A percentile compares a stretch with the other conserved stretches of the same genome.
Conservation (phyloP, 2,113 vertebrate genomes). For the Agelaius tricolor region DNA sequence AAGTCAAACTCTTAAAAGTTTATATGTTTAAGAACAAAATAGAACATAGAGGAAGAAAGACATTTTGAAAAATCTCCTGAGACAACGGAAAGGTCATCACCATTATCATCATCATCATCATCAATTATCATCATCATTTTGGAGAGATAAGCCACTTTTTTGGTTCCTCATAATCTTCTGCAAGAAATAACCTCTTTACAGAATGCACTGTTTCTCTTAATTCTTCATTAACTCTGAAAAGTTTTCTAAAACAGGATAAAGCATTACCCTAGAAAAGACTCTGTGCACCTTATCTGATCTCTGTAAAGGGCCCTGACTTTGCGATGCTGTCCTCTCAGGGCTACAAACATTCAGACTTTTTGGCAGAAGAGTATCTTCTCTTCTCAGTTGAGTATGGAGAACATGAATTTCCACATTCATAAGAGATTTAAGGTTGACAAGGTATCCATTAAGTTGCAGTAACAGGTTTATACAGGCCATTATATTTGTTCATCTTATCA, state of each 20-base stretch:
- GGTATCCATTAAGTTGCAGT: background rate
- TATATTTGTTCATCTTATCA: background rate
- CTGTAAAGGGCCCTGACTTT: background rate
- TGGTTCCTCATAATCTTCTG: background rate
- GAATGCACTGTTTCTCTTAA: background rate
- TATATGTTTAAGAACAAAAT: background rate
- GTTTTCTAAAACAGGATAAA: background rate
- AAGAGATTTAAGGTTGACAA: constrained; percentile 7
- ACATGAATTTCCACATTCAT: constrained; percentile 12
- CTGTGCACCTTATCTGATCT: background rate
- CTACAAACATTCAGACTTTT: background rate
- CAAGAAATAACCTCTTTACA: background rate
- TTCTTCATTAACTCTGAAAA: background rate
- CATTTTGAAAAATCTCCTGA: background rate
- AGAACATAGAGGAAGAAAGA: background rate
- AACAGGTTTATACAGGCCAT: background rate
- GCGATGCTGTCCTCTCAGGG: background rate
- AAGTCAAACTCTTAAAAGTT: background rate
- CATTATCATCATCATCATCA: background rate
- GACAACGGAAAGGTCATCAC: background rate
- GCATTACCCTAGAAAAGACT: background rate
- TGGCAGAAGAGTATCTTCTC: background rate
- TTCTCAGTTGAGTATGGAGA: constrained; percentile 3
- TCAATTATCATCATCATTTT: background rate
- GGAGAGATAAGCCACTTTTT: background rate